Evolutionary conservation across 2,113 vertebrate genomes (phyloP), one percentile per base, ranked within the genome.

Genomic region (Oryzias woworae): DNA sequence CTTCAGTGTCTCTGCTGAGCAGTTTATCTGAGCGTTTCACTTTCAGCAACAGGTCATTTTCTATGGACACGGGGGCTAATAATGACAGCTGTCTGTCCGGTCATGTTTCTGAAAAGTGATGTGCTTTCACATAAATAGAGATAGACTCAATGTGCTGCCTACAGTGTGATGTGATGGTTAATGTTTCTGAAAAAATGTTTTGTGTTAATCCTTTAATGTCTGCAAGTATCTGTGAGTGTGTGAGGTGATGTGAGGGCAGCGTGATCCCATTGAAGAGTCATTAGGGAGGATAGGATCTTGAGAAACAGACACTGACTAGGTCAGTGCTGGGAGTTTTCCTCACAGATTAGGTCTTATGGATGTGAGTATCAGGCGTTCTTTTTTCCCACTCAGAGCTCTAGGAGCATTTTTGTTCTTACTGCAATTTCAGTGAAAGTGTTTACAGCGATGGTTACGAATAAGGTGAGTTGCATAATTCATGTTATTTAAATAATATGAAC

Each of bases 311-410:
- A 66, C 71, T 54, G 74, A 67, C 72, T 62, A 53, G 66, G 53
- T 75, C 68, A 67, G 41, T 44, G 41, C 49, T 63, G 69, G 79
- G 76, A 82, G 74, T 78, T 77, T 72, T 46, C 52, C 14, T 57
- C 15, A 50, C 16, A 28, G 26, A 36, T 49, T 31, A 5, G 28
- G 28, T 2, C 45, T 36, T 61, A 8, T 31, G 31, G 36, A 36
- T 36, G 36, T 36, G 36, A 36, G 36, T 36, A 12, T 36, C 36
- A 36, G 36, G 36, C 7, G 10, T 4, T 28, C 20, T 28, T 28
- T 28, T 28, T 36, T 36, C 12, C 36, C 36, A 36, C 36, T 12
- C 36, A 20, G 5, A 42, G 20, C 15, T 50, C 24, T 22, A 36
- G 10, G 16, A 20, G 45, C 31, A 23, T 17, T 22, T 47, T 31